Conservation (phyloP, 2,888 invertebrate genomes). For the Melolontha melolontha region DNA sequence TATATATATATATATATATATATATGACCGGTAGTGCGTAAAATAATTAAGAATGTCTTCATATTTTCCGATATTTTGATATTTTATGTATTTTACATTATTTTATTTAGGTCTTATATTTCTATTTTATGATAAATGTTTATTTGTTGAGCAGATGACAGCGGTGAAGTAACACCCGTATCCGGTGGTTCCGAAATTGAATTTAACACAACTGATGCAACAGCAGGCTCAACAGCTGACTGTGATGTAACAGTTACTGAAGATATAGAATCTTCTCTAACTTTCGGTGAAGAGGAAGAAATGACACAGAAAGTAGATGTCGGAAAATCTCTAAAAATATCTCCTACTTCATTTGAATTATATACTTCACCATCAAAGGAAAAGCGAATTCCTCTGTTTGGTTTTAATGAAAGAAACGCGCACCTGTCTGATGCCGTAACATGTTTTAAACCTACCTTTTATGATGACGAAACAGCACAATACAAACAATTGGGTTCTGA, state of each 20-base stretch:
- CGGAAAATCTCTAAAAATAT: not conserved
- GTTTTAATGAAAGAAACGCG: constrained; percentile 5
- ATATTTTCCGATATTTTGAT: too few relatives aligned
- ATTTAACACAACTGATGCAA: constrained; percentile 76
- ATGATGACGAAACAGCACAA: not conserved
- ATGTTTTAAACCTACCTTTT: not conserved
- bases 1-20: too few relatives aligned
- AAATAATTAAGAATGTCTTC: too few relatives aligned
- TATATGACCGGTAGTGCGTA: too few relatives aligned
- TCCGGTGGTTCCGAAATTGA: constrained; percentile 75
- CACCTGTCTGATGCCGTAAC: constrained; percentile 7
- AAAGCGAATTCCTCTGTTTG: not conserved
- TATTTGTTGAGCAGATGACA: constrained; percentile 55
- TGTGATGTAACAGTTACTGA: constrained; percentile 70
- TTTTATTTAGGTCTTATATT: too few relatives aligned
- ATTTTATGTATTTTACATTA: too few relatives aligned
- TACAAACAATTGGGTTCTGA: constrained; percentile 49
- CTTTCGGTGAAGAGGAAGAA: constrained; percentile 50
- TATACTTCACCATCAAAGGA: constrained; percentile 20
- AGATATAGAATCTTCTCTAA: constrained; percentile 56
- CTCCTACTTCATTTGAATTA: constrained; percentile 11
- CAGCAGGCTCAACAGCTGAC: constrained; percentile 74
- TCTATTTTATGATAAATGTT: not conserved
- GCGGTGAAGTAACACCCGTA: constrained; percentile 77
- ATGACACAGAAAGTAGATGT: constrained; percentile 14